Percentiles rank a stretch among this genome's conserved stretches.
Conservation (phyloP, 2,113 vertebrate species). For the Cebus imitator region DNA sequence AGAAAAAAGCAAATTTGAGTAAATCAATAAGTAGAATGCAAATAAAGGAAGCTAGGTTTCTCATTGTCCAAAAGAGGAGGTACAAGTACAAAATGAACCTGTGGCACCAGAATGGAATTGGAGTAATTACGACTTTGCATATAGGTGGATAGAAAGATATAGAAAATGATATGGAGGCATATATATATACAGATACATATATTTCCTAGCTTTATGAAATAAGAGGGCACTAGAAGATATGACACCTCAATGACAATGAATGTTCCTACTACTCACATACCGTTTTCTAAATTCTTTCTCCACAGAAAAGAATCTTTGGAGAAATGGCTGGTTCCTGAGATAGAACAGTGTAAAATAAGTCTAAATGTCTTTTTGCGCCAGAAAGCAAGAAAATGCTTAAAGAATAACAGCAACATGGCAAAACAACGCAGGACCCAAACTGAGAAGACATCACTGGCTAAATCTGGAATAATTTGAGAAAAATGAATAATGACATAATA, state of each 20-base stretch:
- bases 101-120: not conserved
- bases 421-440: not conserved
- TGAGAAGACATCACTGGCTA: not conserved
- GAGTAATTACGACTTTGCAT: not conserved
- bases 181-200: no score
- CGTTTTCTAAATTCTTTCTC: not conserved
- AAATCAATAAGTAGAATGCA: not conserved
- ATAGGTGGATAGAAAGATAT: not conserved
- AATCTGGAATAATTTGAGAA: not conserved
- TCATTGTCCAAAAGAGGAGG: not conserved
- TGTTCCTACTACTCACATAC: not conserved
- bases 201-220: not conserved
- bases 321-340: not conserved
- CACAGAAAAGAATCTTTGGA: not conserved
- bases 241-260: not conserved
- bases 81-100: not conserved
- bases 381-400: not conserved
- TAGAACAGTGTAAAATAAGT: not conserved
- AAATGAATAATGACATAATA: not conserved
- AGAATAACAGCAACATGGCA: not conserved
- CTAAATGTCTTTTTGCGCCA: not conserved
- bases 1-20: not conserved
- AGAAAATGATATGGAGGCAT: not conserved
- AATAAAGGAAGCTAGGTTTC: not conserved
- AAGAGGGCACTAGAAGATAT: not conserved